Base-by-base conservation (phyloP, 2,797 vertebrate species). In the Melanotaenia trifasciata region DNA sequence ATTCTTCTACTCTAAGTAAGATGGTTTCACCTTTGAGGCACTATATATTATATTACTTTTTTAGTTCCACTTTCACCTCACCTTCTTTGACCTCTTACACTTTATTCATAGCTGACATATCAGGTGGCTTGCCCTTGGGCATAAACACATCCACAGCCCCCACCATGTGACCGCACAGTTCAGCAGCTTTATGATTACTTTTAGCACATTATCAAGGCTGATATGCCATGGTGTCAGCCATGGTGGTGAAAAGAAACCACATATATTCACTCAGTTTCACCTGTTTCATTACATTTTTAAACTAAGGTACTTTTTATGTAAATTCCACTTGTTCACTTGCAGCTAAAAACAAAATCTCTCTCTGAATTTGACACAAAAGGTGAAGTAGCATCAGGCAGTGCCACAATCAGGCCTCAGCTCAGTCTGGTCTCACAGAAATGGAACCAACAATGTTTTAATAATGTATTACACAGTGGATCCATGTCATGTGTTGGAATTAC, bases 91-190 rank as follows among this genome's bases (percentile, higher is more conserved):
- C 65, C 35, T 28, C 36, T 54, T 67, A 36, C 73, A 5, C 24
- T 79, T 77, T 77, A 70, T 59, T 76, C 53, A 66, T 51, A 38
- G 56, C 3, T 7, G 4, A 26, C 45, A 50, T 78, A 70, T 75
- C 64, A 5, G 22, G 51, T 71, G 32, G 36, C 45, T 56, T 1
- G 53, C 64, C 54, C 65, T 1, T 18, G 58, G 79, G 69, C 7
- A 35, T 28, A 59, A 61, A 66, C 28, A n/a, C 30, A 53, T 33
- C 30, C 18, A 33, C 43, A 43, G 3, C 47, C 26, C 11, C 4
- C 22, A 40, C 18, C 58, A 16, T 67, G 33, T 57, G 58, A 81
- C 51, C 22, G 33, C 63, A 14, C 43, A 62, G 16, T 51, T 60
- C 56, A 77, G 50, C 24, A 62, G 35, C 30, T 70, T 62, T 64